A percentile compares a stretch with the other conserved stretches of the same genome.
Conservation (phyloP, 2,888 invertebrate genomes). For the Nowickia ferox region DNA sequence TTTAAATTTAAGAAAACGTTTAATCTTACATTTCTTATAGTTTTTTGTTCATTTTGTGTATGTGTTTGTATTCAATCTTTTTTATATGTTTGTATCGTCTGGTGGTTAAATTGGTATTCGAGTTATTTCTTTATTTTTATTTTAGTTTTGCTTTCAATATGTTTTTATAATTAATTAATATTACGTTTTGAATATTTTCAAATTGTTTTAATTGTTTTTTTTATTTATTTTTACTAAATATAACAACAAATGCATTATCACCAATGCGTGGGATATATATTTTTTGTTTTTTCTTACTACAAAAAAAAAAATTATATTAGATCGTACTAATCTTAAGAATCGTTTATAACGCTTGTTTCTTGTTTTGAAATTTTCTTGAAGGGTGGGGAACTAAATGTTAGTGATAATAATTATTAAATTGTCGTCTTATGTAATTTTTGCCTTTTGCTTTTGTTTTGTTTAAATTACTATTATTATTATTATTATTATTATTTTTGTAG, state of each 20-base stretch:
- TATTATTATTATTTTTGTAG: neutral
- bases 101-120: constrained; percentile 71
- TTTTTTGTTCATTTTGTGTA: constrained; percentile 36
- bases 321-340: constrained; percentile 74
- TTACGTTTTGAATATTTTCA: constrained; percentile 65
- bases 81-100: constrained; percentile 47
- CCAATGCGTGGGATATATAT: constrained; percentile 69
- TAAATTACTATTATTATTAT: neutral
- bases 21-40: constrained; percentile 43
- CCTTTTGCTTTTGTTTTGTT: constrained; percentile 68
- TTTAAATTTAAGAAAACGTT: constrained; percentile 39
- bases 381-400: constrained; percentile 68
- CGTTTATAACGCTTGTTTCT: constrained; percentile 74
- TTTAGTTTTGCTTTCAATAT: constrained; percentile 36
- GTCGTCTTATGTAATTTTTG: constrained; percentile 53
- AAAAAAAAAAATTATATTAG: constrained; percentile 70
- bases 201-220: constrained; percentile 46
- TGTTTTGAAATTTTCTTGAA: constrained; percentile 46
- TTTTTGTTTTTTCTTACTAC: constrained; percentile 60
- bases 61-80: constrained; percentile 24
- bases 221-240: constrained; percentile 63
- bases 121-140: constrained; percentile 46
- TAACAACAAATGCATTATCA: constrained; percentile 72
- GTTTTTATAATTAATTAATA: constrained; percentile 59
- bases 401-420: constrained; percentile 70